phyloP scores from a whole-genome alignment of 1,140 invertebrate species.

The Agrilus planipennis region DNA sequence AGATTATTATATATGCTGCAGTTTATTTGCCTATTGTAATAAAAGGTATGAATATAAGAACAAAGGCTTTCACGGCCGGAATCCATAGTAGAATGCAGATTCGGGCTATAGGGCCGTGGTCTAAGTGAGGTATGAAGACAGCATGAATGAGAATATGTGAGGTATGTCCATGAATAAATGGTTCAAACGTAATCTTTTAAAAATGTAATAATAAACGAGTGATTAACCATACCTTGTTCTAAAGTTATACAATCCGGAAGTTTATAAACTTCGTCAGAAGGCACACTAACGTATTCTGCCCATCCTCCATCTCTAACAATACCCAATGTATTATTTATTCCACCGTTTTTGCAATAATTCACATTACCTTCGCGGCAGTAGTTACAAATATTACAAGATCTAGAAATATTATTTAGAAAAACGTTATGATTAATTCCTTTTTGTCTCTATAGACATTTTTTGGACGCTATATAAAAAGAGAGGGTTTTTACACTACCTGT shows the following conservation, averaged over 20 bases:
- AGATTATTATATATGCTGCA: too few relatives aligned
- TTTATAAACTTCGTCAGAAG: constrained; percentile 43
- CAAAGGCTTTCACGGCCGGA: too few relatives aligned
- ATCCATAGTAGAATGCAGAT: too few relatives aligned
- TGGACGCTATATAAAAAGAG: background rate
- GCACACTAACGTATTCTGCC: constrained; percentile 45
- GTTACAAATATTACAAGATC: constrained; percentile 43
- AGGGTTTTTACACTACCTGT: too few relatives aligned
- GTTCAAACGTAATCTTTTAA: too few relatives aligned
- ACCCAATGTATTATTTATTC: constrained; percentile 46
- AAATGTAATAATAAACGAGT: background rate
- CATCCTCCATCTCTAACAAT: constrained; percentile 52
- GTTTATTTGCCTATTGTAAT: too few relatives aligned
- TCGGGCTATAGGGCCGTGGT: too few relatives aligned
- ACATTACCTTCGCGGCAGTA: constrained; percentile 44
- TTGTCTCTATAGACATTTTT: background rate
- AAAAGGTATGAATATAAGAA: too few relatives aligned
- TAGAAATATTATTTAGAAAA: constrained; percentile 14
- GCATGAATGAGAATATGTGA: too few relatives aligned
- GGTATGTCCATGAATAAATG: too few relatives aligned
- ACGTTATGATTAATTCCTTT: background rate
- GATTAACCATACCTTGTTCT: constrained; percentile 35
- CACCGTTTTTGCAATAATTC: constrained; percentile 44
- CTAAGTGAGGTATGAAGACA: too few relatives aligned
- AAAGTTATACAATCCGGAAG: constrained; percentile 37